Evolutionary conservation across 2,113 vertebrate genomes (phyloP).

Genomic region (Aphyosemion australe): DNA sequence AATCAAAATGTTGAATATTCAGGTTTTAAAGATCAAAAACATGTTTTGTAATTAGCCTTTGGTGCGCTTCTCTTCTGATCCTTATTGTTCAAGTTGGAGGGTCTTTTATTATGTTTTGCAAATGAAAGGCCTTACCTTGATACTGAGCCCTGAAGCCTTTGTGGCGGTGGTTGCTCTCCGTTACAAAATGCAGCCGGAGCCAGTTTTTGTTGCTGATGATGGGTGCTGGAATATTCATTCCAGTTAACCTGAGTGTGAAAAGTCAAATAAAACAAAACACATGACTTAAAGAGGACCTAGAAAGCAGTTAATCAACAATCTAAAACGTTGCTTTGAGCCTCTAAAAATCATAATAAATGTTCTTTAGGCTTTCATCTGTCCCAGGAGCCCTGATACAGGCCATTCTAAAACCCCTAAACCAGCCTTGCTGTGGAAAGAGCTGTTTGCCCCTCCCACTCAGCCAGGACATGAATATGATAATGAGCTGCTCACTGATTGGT

Average conservation of each 20-base stretch:
- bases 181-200: constrained; percentile 94
- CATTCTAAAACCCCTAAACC: too few species aligned
- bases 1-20: constrained; percentile 67
- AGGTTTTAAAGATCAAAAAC: constrained; percentile 71
- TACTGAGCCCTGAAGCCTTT: constrained; percentile 97
- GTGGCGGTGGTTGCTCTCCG: constrained; percentile 92
- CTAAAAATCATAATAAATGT: too few species aligned
- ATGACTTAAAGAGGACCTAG: too few species aligned
- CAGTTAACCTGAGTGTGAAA: constrained; percentile 85
- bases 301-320: too few species aligned
- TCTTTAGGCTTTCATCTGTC: too few species aligned
- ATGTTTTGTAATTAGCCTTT: constrained; percentile 57
- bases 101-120: constrained; percentile 37
- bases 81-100: constrained; percentile 33
- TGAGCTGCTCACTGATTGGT: too few species aligned
- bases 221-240: constrained; percentile 93
- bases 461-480: too few species aligned
- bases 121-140: constrained; percentile 85
- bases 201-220: constrained; percentile 99
- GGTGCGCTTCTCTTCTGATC: constrained; percentile 27
- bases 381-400: too few species aligned
- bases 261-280: constrained; percentile 32
- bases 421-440: too few species aligned
- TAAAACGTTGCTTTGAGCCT: too few species aligned
- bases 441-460: too few species aligned